These are phyloP conservation scores for Pipistrellus pygmaeus DNA, from an alignment of 2,797 vertebrate species.

Conservation along the genomic window DNA sequence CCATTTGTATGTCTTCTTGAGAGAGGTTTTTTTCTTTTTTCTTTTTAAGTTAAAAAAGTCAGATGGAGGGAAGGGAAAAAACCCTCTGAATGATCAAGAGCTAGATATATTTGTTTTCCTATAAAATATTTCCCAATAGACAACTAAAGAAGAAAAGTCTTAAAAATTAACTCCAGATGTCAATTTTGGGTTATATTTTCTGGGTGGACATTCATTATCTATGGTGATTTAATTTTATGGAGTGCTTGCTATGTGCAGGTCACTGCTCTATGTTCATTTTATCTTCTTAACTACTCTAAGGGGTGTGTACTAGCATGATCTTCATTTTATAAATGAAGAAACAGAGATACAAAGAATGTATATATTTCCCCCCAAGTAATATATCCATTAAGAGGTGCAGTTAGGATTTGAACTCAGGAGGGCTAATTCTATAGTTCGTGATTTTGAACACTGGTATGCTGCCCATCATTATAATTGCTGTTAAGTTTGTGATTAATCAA, in stretches of 20 bases:
- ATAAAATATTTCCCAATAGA: constrained; percentile 36
- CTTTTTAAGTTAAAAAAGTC: background rate
- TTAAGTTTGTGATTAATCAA: constrained; percentile 23
- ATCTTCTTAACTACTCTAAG: constrained; percentile 19
- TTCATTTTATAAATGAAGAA: constrained; percentile 40
- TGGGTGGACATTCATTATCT: constrained; percentile 52
- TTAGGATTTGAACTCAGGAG: constrained; percentile 13
- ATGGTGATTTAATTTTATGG: constrained; percentile 32
- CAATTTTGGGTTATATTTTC: constrained; percentile 37
- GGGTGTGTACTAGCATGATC: background rate
- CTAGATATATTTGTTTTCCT: constrained; percentile 48
- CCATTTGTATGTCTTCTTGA: too few species aligned
- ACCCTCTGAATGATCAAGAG: background rate
- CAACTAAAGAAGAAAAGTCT: constrained; percentile 20
- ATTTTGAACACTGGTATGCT: background rate
- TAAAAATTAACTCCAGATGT: constrained; percentile 50
- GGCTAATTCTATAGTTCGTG: background rate
- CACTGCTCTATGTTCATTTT: constrained; percentile 30
- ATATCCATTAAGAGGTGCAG: background rate
- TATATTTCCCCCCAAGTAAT: background rate
- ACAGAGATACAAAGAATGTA: background rate
- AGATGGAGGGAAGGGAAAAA: background rate
- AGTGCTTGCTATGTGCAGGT: background rate
- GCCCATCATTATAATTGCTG: background rate
- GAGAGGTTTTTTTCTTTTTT: background rate